phyloP scores from a whole-genome alignment of 2,113 vertebrate genomes.

The Mastomys natalensis region DNA sequence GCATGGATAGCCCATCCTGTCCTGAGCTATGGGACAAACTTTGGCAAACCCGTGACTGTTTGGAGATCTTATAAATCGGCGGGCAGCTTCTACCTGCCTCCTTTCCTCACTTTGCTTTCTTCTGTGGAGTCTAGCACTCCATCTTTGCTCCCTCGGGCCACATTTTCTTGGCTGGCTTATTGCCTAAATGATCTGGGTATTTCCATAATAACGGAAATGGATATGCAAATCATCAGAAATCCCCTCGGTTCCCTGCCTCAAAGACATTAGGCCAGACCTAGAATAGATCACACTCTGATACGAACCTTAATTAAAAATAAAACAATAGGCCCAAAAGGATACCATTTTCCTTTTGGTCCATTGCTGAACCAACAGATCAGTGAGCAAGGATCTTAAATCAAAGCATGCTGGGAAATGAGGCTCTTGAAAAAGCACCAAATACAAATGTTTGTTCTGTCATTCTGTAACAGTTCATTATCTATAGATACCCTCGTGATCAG shows the following conservation, averaged over 20 bases:
- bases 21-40: neutral
- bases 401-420: neutral
- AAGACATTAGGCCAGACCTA: slow-evolving; percentile 55
- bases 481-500: neutral
- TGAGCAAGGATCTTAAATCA: neutral
- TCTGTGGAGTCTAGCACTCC: neutral
- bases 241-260: slow-evolving; percentile 41
- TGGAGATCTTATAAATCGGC: neutral
- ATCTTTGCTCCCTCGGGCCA: slow-evolving; percentile 12
- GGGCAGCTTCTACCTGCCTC: neutral
- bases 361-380: neutral
- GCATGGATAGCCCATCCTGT: too few species aligned
- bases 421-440: neutral
- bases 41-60: neutral
- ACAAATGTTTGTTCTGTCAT: neutral
- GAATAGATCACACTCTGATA: slow-evolving; percentile 28
- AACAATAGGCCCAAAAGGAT: slow-evolving; percentile 6
- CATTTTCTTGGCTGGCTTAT: slow-evolving; percentile 57
- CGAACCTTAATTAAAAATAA: slow-evolving; percentile 66
- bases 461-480: neutral
- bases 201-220: slow-evolving; percentile 64
- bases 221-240: slow-evolving; percentile 59
- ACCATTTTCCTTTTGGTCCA: neutral
- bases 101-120: neutral
- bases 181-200: slow-evolving; percentile 61